These are phyloP conservation scores for Trialeurodes vaporariorum DNA, from an alignment of 1,140 invertebrate genomes.

Conservation along the genomic window DNA sequence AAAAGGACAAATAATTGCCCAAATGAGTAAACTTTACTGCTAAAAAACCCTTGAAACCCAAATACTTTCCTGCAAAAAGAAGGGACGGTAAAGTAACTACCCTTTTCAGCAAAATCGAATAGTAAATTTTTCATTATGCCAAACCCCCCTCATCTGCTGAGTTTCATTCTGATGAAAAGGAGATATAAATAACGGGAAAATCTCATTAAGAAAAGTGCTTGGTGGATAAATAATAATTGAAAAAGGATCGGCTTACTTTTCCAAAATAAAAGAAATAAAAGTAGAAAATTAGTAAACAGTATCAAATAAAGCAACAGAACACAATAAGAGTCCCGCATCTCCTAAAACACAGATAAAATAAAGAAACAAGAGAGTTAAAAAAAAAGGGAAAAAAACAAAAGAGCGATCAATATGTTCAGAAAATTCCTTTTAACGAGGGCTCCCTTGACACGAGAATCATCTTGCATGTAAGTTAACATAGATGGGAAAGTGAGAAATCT, in stretches of 20 bases:
- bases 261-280: too few species aligned
- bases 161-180: neutral
- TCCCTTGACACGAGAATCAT: neutral
- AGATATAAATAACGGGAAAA: neutral
- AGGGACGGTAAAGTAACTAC: too few species aligned
- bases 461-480: neutral
- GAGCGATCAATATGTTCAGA: neutral
- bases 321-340: neutral
- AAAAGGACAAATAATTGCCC: too few species aligned
- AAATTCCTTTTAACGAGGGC: neutral
- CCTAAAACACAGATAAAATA: conserved; percentile 1
- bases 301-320: neutral
- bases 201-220: too few species aligned
- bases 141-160: too few species aligned
- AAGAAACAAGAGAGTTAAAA: neutral
- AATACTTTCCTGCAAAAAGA: too few species aligned
- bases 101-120: too few species aligned
- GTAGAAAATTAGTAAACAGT: neutral
- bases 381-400: neutral
- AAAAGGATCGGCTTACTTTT: too few species aligned
- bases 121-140: too few species aligned
- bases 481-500: neutral
- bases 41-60: too few species aligned
- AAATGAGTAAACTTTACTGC: too few species aligned
- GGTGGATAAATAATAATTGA: too few species aligned